A percentile compares a stretch with the other conserved stretches of the same genome.
Conservation (phyloP, 1,140 invertebrate species). For the Zelostemma sp. region DNA sequence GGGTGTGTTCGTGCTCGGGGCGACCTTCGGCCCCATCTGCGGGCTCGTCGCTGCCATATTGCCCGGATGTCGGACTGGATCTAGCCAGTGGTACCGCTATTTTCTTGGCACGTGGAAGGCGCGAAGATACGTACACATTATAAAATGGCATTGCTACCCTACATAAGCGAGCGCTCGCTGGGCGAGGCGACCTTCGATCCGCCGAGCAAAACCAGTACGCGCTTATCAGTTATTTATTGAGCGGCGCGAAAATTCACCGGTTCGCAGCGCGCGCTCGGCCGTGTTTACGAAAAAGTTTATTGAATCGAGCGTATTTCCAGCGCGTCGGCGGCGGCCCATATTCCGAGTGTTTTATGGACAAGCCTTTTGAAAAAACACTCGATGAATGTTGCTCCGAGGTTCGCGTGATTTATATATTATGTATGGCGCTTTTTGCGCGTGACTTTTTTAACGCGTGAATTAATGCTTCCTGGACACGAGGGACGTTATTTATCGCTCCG, state of each 20-base stretch:
- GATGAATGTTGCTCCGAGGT: no score
- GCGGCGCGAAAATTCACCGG: background rate
- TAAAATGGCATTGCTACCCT: constrained; percentile 53
- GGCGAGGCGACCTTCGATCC: constrained; percentile 31
- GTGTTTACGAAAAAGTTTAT: no score
- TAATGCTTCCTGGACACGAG: no score
- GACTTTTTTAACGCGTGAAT: no score
- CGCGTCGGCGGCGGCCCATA: no score
- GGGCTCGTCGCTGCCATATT: background rate
- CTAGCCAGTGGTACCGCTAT: constrained; percentile 46
- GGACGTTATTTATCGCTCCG: no score
- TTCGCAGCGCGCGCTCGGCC: no score
- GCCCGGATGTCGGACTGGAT: constrained; percentile 40
- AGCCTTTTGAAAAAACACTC: no score
- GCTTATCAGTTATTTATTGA: constrained; percentile 9
- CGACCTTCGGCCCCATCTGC: constrained; percentile 54
- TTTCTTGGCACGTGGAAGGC: constrained; percentile 36
- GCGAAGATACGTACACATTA: constrained; percentile 42
- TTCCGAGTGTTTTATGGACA: no score
- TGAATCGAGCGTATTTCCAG: no score
- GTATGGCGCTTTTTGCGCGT: no score
- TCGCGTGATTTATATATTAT: no score
- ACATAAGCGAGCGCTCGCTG: constrained; percentile 27
- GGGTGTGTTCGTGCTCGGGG: constrained; percentile 51
- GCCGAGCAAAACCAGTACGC: constrained; percentile 1